Evolutionary conservation across 2,797 vertebrate genomes (phyloP), one percentile per base, ranked within the genome.

Genomic region (Sebastolobus altivelis): DNA sequence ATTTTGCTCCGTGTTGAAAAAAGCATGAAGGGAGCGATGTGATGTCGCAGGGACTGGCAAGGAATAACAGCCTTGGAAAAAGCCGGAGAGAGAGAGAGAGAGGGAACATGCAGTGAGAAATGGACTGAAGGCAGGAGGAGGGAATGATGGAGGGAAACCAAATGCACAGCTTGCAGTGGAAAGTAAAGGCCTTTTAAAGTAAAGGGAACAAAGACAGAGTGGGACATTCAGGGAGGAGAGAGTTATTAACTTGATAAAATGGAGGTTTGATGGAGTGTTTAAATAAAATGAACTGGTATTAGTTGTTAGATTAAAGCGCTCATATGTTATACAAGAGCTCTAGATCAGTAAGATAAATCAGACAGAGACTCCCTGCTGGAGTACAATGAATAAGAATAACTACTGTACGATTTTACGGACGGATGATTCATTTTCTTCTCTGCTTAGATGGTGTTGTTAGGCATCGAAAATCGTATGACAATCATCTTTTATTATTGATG

Each of bases 81-180:
- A 54, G 20, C 5, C 1, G 35, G 62, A 71, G 59, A 58, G 40
- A 43, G 40, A 43, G 40, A 43, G 40, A 43, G 72, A 46, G 43
- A 72, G 63, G 43, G 69, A 77, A 68, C 68, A 63, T 62, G 72
- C 70, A 75, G 73, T 29, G 65, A 88, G 81, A 80, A 76, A 80
- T 55, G 75, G 63, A 79, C 55, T 55, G 66, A 67, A 63, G 77
- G 61, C 13, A 75, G 75, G 29, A 69, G 35, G 81, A 84, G 43
- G 72, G 59, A 43, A 79, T 73, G 84, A 89, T 81, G 79, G 77
- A 86, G 65, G 61, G 79, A 59, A 79, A 87, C 71, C 77, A 85
- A 71, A 83, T 68, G 78, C 82, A 68, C 67, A 69, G 87, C 77
- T 16, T 67, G 68, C 72, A 65, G 31, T 77, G 84, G 75, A 71